These are phyloP conservation scores for Syngnathus floridae DNA, from an alignment of 2,113 vertebrate species.

Conservation along the genomic window DNA sequence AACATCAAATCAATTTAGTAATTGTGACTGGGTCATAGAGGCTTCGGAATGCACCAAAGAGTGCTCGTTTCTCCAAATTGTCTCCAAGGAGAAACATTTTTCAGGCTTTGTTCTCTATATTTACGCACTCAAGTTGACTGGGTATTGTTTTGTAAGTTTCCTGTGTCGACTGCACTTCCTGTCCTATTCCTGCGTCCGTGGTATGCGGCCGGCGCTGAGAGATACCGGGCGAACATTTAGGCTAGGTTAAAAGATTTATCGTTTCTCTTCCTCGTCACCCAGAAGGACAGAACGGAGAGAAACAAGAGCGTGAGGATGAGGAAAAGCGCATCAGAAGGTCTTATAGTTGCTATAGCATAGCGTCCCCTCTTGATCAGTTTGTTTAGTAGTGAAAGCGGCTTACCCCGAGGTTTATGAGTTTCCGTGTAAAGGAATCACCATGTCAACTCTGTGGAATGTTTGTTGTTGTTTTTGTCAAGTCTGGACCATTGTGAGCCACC, in stretches of 20 bases:
- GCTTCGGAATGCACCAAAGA: not conserved
- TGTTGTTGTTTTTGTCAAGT: conserved; percentile 42
- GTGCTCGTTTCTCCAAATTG: conserved; percentile 1
- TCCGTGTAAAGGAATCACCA: conserved; percentile 71
- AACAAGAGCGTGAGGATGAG: not conserved
- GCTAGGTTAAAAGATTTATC: conserved; percentile 23
- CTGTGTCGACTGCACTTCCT: conserved; percentile 58
- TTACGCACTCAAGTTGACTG: conserved; percentile 52
- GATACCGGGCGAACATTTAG: conserved; percentile 3
- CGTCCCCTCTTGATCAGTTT: conserved; percentile 20
- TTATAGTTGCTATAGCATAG: not conserved
- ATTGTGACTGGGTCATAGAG: not conserved
- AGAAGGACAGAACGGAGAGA: not conserved
- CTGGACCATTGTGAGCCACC: conserved; percentile 35
- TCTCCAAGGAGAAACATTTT: not conserved
- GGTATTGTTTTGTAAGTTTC: conserved; percentile 59
- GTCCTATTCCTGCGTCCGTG: conserved; percentile 25
- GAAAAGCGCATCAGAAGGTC: not conserved
- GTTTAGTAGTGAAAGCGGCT: conserved; percentile 37
- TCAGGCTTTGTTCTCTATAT: conserved; percentile 44
- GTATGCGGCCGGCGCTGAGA: not conserved
- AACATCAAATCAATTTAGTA: not conserved
- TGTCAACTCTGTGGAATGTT: conserved; percentile 64
- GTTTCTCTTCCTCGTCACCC: conserved; percentile 20
- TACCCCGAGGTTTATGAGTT: conserved; percentile 46